phyloP scores from a whole-genome alignment of 2,113 vertebrate species.

The Antigone vipio region DNA sequence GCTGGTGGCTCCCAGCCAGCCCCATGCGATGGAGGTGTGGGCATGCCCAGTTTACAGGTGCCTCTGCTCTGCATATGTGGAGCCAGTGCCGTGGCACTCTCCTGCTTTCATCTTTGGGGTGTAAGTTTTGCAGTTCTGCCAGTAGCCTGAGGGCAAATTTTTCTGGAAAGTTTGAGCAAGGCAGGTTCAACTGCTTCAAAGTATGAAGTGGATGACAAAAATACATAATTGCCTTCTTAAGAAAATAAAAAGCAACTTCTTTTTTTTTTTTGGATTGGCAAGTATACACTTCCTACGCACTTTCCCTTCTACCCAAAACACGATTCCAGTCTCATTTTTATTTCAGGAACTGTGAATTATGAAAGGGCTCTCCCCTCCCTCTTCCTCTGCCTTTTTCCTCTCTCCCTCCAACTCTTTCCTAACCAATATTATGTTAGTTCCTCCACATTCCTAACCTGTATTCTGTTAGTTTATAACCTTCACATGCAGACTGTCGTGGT shows the following conservation, averaged over 20 bases:
- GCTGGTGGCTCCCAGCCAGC: not conserved
- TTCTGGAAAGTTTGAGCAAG: constrained; percentile 57
- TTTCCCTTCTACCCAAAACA: constrained; percentile 57
- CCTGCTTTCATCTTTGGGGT: constrained; percentile 12
- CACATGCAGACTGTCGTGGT: not conserved
- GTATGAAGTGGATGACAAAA: constrained; percentile 53
- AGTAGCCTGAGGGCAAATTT: constrained; percentile 53
- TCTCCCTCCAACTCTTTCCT: not conserved
- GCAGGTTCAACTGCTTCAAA: constrained; percentile 59
- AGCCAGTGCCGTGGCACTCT: not conserved
- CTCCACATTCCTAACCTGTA: not conserved
- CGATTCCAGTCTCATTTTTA: constrained; percentile 60
- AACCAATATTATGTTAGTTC: not conserved
- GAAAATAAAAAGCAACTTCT: constrained; percentile 59
- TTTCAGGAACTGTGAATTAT: constrained; percentile 56
- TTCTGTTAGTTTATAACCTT: constrained; percentile 27
- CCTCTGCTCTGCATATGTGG: not conserved
- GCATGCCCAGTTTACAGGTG: not conserved
- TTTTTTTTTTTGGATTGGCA: constrained; percentile 47
- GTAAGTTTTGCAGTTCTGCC: constrained; percentile 32
- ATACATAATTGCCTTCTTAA: constrained; percentile 60
- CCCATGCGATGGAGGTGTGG: not conserved
- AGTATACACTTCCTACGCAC: constrained; percentile 58
- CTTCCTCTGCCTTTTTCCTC: constrained; percentile 39
- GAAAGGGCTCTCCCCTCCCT: constrained; percentile 42